phyloP scores from a whole-genome alignment of 2,888 invertebrate species.

The Pegoplata infirma region DNA sequence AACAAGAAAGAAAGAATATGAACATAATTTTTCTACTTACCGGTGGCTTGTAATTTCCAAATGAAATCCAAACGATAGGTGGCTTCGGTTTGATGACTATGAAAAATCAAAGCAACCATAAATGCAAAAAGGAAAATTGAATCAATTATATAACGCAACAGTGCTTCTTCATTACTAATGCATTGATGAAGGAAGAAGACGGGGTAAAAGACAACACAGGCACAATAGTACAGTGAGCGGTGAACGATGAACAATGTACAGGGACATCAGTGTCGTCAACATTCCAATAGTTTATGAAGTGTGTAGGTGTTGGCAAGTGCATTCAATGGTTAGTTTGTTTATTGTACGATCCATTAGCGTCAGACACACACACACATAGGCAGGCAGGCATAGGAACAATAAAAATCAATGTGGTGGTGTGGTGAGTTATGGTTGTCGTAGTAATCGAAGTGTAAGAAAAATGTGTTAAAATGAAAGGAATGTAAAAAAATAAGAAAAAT shows the following conservation, averaged over 20 bases:
- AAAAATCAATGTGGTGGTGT: not conserved
- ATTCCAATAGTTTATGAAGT: not conserved
- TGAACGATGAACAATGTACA: slow-evolving; percentile 17
- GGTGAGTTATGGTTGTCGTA: not conserved
- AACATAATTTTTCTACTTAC: slow-evolving; percentile 77
- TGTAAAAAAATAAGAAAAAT: slow-evolving; percentile 1
- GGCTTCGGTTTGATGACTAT: slow-evolving; percentile 96
- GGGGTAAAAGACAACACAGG: not conserved
- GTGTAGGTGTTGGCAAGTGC: not conserved
- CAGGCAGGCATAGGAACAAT: not conserved
- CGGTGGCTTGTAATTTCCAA: slow-evolving; percentile 97
- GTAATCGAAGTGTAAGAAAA: not conserved
- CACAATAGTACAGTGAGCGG: not conserved
- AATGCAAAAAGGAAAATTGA: slow-evolving; percentile 86
- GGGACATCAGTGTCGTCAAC: slow-evolving; percentile 2
- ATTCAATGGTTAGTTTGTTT: not conserved
- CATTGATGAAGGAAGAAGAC: slow-evolving; percentile 8
- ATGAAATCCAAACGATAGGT: slow-evolving; percentile 96
- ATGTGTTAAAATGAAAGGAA: not conserved
- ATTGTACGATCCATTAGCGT: not conserved
- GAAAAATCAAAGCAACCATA: slow-evolving; percentile 89
- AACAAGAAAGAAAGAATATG: not conserved
- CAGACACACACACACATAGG: too few relatives aligned
- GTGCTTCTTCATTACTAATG: slow-evolving; percentile 74
- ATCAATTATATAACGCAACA: slow-evolving; percentile 79